A percentile compares a stretch with the other conserved stretches of the same genome.
Conservation (phyloP, 2,797 vertebrate species). For the Myoxocephalus aenaeus region DNA sequence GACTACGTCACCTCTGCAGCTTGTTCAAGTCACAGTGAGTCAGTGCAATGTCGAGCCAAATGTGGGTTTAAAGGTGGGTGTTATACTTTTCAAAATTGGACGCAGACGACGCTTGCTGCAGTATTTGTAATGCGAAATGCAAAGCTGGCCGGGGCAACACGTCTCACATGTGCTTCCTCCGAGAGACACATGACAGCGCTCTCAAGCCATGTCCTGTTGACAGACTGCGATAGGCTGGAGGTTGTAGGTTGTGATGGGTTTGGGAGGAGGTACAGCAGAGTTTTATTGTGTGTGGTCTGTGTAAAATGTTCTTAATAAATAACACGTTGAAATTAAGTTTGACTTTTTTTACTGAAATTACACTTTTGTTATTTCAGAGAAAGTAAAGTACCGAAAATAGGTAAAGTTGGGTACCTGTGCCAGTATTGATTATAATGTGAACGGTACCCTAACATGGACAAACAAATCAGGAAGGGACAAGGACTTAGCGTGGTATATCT, state of each 20-base stretch:
- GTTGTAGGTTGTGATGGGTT: not conserved
- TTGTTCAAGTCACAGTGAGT: not conserved
- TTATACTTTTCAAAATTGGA: not conserved
- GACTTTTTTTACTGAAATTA: not conserved
- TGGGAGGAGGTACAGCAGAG: not conserved
- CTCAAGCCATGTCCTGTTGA: not conserved
- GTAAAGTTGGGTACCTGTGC: not conserved
- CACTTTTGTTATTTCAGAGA: not conserved
- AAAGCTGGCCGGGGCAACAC: not conserved
- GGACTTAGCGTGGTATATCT: slow-evolving; percentile 18
- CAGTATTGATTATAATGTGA: not conserved
- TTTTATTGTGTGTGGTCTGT: not conserved
- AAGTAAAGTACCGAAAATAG: not conserved
- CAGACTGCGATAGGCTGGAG: not conserved
- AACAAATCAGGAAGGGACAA: not conserved
- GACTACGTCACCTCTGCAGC: not conserved
- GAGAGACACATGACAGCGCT: not conserved
- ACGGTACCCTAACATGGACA: not conserved
- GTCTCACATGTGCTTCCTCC: not conserved
- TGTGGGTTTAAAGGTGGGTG: not conserved
- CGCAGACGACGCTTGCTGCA: not conserved
- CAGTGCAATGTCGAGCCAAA: not conserved
- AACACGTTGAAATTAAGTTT: not conserved
- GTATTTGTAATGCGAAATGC: not conserved
- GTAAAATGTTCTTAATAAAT: not conserved